Base-by-base conservation (phyloP, 2,888 invertebrate genomes). In the Ryuthela nishihirai region DNA sequence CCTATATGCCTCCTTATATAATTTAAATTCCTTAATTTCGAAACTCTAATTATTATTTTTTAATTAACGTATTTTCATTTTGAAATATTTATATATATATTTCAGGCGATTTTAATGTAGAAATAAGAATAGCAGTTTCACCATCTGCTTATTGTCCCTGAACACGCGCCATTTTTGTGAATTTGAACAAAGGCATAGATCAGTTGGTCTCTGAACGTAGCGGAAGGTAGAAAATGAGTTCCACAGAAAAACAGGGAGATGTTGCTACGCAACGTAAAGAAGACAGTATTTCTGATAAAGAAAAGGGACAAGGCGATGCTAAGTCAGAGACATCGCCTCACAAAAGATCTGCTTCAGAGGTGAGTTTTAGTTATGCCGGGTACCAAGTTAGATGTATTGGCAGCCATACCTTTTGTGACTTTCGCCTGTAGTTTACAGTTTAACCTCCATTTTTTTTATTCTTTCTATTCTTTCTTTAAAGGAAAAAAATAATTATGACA, bases 261-360 rank as follows among this genome's bases (percentile, higher is more conserved):
- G 55, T 62, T 44, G 45, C 50, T 43, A 52, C 54, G 26, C 44
- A 50, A n/a, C 21, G 41, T 18, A 54, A 52, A 23, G 62, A 55
- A 26, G 62, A 62, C 18, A 36, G 21, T 39, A 18, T 48, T 15
- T 7, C 45, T 40, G 62, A 62, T n/a, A 62, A 62, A 25, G 62
- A 62, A 41, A 54, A 55, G 18, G 42, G 34, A 12, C 35, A 32
- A 15, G 50, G 40, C 35, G 61, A 61, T 43, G 45, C 39, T 7
- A 61, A 61, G 47, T 46, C 54, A 17, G 62, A 62, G 17, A 36
- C 54, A 23, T 48, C 50, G 44, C 55, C 62, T 38, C 60, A 60
- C 26, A 62, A 62, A 53, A 55, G 62, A 46, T 50, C 55, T 25
- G 62, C 62, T 17, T 47, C 62, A 25, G 62, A 62, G 52, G 62